Conservation (phyloP, 2,113 vertebrate genomes). For the Elephantulus edwardii region DNA sequence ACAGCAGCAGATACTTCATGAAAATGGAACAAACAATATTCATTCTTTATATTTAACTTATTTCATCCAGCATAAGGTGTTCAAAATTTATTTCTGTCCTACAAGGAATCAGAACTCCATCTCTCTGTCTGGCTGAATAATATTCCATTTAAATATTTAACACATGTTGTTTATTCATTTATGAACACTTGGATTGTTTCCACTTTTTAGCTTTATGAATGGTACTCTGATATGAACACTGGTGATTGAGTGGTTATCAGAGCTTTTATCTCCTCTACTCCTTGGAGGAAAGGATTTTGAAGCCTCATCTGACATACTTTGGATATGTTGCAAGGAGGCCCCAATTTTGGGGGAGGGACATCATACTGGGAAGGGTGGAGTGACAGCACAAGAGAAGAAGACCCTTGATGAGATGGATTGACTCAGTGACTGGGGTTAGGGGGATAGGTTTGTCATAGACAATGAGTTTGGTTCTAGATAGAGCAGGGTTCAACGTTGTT, state of each 20-base stretch:
- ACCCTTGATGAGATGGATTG: too few relatives aligned
- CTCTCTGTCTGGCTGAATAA: background rate
- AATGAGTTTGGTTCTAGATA: too few relatives aligned
- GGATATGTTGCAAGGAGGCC: too few relatives aligned
- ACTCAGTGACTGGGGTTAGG: too few relatives aligned
- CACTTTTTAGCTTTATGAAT: background rate
- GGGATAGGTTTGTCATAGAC: too few relatives aligned
- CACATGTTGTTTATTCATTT: background rate
- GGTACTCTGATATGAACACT: background rate
- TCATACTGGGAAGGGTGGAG: too few relatives aligned
- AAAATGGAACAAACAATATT: background rate
- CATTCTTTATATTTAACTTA: background rate
- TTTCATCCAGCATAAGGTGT: background rate
- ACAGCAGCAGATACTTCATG: background rate
- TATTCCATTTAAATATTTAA: background rate
- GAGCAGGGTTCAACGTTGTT: too few relatives aligned
- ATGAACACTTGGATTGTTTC: background rate
- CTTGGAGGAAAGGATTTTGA: too few relatives aligned
- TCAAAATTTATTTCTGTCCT: background rate
- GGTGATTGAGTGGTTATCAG: background rate
- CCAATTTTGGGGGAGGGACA: too few relatives aligned
- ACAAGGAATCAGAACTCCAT: background rate
- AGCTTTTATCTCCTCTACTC: too few relatives aligned
- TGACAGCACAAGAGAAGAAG: too few relatives aligned
- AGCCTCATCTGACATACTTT: too few relatives aligned